These are phyloP conservation scores for Macquaria ambigua DNA, from an alignment of 2,113 vertebrate genomes.

Conservation along the genomic window DNA sequence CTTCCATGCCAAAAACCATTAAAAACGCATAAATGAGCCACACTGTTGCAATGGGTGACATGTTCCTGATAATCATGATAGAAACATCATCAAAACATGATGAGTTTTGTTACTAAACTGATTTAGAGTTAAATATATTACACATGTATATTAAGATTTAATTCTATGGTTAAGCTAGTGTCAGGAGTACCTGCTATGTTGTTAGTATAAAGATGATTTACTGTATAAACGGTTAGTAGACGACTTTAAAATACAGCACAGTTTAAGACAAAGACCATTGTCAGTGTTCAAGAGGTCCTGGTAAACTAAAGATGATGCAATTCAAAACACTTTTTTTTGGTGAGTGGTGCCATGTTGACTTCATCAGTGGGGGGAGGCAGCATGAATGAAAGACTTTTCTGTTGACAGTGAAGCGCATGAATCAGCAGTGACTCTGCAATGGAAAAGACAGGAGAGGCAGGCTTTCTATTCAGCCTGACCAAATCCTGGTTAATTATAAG, in stretches of 20 bases:
- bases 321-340: slow-evolving; percentile 38
- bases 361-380: slow-evolving; percentile 33
- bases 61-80: not conserved
- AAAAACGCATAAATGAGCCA: not conserved
- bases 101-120: not conserved
- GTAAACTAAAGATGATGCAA: slow-evolving; percentile 36
- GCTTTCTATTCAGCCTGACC: slow-evolving; percentile 1
- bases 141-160: not conserved
- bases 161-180: not conserved
- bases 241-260: not conserved
- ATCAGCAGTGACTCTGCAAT: slow-evolving; percentile 63
- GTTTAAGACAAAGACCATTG: slow-evolving; percentile 19
- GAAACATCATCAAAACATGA: slow-evolving; percentile 14
- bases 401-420: slow-evolving; percentile 58
- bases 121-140: not conserved
- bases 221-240: not conserved
- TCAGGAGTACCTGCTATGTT: not conserved
- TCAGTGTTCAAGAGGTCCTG: slow-evolving; percentile 24
- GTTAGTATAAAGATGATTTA: not conserved
- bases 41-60: not conserved
- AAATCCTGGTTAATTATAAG: slow-evolving; percentile 35
- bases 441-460: slow-evolving; percentile 28
- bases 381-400: slow-evolving; percentile 55
- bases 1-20: not conserved
- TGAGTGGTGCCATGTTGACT: slow-evolving; percentile 50